phyloP scores from a whole-genome alignment of 2,797 vertebrate species.

The Uromys caudimaculatus region DNA sequence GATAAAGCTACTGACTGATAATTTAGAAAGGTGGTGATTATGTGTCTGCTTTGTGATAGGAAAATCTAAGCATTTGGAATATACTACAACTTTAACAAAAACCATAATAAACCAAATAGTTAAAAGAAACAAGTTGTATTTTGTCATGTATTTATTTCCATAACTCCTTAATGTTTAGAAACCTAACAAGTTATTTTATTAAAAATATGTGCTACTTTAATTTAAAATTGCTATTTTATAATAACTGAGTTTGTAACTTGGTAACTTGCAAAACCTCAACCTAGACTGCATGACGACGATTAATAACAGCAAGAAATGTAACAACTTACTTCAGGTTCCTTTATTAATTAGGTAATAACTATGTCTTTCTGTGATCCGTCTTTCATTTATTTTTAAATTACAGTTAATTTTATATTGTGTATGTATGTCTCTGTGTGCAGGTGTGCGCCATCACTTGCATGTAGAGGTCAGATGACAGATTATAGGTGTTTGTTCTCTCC shows the following conservation, averaged over 20 bases:
- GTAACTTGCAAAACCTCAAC: conserved; percentile 35
- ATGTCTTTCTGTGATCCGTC: neutral
- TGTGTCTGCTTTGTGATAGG: neutral
- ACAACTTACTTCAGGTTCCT: neutral
- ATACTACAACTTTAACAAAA: neutral
- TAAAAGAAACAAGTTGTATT: conserved; percentile 55
- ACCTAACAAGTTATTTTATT: conserved; percentile 30
- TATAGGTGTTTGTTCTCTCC: neutral
- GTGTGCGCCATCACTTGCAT: too few species aligned
- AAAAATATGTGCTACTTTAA: conserved; percentile 40
- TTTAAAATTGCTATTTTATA: conserved; percentile 38
- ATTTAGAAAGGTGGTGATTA: conserved; percentile 26
- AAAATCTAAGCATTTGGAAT: conserved; percentile 47
- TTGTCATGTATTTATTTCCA: neutral
- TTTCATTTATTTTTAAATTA: neutral
- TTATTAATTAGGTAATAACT: conserved; percentile 35
- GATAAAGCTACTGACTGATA: conserved; percentile 15
- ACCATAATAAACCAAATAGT: conserved; percentile 13
- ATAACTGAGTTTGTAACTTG: conserved; percentile 44
- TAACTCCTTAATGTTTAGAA: conserved; percentile 53
- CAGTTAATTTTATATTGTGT: neutral
- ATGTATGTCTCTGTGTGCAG: neutral
- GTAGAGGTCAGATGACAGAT: neutral
- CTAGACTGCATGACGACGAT: conserved; percentile 30
- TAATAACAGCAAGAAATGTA: conserved; percentile 25